Base-by-base conservation (phyloP, 2,888 invertebrate genomes). In the Hirtodrosophila cameraria region DNA sequence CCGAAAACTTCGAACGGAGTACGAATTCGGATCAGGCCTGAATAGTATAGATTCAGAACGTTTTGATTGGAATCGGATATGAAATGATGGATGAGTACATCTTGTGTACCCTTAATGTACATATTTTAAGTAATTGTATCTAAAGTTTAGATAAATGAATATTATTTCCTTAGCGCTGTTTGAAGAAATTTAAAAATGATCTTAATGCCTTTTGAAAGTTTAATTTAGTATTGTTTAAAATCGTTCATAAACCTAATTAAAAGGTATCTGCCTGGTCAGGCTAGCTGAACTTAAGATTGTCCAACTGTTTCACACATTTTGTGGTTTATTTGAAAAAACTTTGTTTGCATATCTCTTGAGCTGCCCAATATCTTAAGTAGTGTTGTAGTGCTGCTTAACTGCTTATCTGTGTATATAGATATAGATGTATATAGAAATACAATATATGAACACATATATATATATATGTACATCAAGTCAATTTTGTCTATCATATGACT, bases 261-360 rank as follows among this genome's bases (percentile, higher is more conserved):
- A 45, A 45, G 8, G 52, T 67, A 46, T 60, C 9, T 11, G 5
- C 1, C n/a, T 8, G 13, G 52, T 59, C 48, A n/a, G n/a, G 9
- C 9, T 8, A 3, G 5, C n/a, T 5, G 1, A 12, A 41, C 18
- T 8, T 9, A n/a, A 11, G 5, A n/a, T 36, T 18, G 20, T 1
- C 3, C 3, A 8, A 20, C 15, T 20, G n/a, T 12, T 13, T 8
- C 16, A 30, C n/a, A 39, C 13, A 31, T 50, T 36, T 11, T 12
- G 20, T 16, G 30, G 7, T 42, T 58, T 8, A 48, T 25, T 11
- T n/a, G 27, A 7, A 33, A n/a, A 28, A 8, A 9, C 6, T 35
- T 41, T 68, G 38, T 59, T 73, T 73, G 36, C 48, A 28, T 27
- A 23, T 11, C 50, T 52, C 45, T 67, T 31, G 18, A 59, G 5